Conservation (phyloP, 1,140 invertebrate species). For the Heliconius eleuchia region DNA sequence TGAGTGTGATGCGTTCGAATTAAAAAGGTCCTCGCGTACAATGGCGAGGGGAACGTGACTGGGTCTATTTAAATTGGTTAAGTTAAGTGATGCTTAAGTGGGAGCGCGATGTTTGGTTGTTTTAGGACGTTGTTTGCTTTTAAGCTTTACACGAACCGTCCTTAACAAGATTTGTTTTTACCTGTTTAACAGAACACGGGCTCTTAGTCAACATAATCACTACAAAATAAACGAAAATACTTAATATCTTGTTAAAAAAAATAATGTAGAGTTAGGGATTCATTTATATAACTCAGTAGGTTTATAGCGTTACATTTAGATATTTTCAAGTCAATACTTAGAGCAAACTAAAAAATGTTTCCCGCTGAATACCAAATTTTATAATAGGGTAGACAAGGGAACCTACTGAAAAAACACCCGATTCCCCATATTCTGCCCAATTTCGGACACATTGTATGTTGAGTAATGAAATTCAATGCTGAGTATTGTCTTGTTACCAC, state of each 20-base stretch:
- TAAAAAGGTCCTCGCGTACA: conserved; percentile 45
- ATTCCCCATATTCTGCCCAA: not conserved
- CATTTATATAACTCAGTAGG: not conserved
- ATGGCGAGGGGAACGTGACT: conserved; percentile 30
- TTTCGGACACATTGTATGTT: not conserved
- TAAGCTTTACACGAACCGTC: conserved; percentile 62
- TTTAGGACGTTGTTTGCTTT: conserved; percentile 73
- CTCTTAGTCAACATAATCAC: conserved; percentile 12
- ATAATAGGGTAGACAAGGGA: not conserved
- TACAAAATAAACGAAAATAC: not conserved
- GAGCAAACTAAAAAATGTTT: no score
- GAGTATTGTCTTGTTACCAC: not conserved
- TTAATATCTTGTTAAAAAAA: not conserved
- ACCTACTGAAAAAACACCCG: not conserved
- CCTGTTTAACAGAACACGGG: conserved; percentile 11
- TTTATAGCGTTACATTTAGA: not conserved
- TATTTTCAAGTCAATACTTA: no score
- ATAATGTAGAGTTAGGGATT: no score
- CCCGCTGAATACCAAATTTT: no score
- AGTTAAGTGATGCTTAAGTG: conserved; percentile 73
- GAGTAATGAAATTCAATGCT: not conserved
- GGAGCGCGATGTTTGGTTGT: conserved; percentile 71
- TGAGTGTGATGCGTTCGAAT: conserved; percentile 63
- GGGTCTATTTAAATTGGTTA: conserved; percentile 59
- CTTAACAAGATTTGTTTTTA: conserved; percentile 71